Base-by-base conservation (phyloP, 1,140 invertebrate genomes). In the Tenebrio molitor region DNA sequence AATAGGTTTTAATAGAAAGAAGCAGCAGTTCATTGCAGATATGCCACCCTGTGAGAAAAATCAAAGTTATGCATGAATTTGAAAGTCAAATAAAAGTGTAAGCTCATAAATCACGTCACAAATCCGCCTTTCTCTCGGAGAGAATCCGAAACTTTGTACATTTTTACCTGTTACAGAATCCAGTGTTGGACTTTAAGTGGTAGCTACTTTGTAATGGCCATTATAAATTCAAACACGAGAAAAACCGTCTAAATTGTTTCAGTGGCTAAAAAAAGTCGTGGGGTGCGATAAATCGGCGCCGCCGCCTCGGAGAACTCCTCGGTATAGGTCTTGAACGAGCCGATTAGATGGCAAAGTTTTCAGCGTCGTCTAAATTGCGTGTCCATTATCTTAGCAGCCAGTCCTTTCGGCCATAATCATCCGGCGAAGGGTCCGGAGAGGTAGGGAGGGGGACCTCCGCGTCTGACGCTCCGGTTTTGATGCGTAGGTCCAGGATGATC, bases 361-460 rank as follows among this genome's bases (percentile, higher is more conserved):
- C 39, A 73, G 69, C 72, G 63, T 73, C 66, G 42, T 63, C 63
- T 63, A 73, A 73, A 73, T 69, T 73, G 72, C 67, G 29, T 46
- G 50, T 62, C 65, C 58, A 74, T 74, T 74, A 74, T 74, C 73
- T 71, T 41, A 64, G 23, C 72, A 58, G 65, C 12, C 41, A 63
- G 67, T 53, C 46, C 58, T 64, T 64, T 69, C 33, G 68, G 29
- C 68, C 46, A 69, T 69, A 69, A 69, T 69, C 21, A 62, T 41
- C 44, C 29, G 19, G 33, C n/a, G n/a, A n/a, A n/a, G 64, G 23
- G 64, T 23, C 21, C 3, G 25, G 25, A 29, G 34, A 36, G 14
- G n/a, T n/a, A n/a, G n/a, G 16, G 65, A 67, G 41, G 17, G 65
- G 41, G 17, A 39, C 15, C 29, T 19, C 12, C 65, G 39, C 34